Percentiles rank a stretch among this genome's conserved stretches.
Conservation (phyloP, 2,888 invertebrate genomes). For the Chrysolina oricalcia region DNA sequence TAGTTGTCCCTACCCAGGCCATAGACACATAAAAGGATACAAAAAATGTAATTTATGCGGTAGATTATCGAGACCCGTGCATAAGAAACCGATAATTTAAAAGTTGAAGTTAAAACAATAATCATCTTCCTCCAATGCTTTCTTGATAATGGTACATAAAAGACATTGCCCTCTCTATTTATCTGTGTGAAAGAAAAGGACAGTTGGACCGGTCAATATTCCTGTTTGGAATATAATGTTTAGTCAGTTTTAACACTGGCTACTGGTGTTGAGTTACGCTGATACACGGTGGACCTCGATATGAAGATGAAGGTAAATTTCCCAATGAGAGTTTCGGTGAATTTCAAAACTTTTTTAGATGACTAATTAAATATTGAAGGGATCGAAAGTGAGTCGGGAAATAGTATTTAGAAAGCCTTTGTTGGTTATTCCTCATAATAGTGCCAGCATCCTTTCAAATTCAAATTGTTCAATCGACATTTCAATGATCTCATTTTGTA, state of each 20-base stretch:
- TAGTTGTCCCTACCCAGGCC: conserved; percentile 33
- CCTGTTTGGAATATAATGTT: conserved; percentile 50
- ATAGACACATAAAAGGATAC: conserved; percentile 41
- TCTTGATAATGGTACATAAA: conserved; percentile 51
- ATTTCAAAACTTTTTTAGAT: too few species aligned
- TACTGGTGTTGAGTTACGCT: conserved; percentile 51
- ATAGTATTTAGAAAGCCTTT: too few species aligned
- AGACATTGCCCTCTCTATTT: conserved; percentile 31
- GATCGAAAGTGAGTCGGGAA: too few species aligned
- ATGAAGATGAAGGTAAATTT: neutral
- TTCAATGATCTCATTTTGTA: too few species aligned
- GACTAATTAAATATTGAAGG: too few species aligned
- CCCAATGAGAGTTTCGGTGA: neutral
- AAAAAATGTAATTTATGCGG: conserved; percentile 49
- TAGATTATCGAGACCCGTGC: conserved; percentile 46
- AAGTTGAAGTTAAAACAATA: conserved; percentile 54
- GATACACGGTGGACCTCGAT: conserved; percentile 30
- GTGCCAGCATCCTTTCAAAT: too few species aligned
- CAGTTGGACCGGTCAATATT: conserved; percentile 44
- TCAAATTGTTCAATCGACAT: too few species aligned
- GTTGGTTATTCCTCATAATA: too few species aligned
- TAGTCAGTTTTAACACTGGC: conserved; percentile 53
- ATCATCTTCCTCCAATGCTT: conserved; percentile 50
- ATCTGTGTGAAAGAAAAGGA: conserved; percentile 32
- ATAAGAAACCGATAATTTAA: conserved; percentile 53